Evolutionary conservation across 2,888 invertebrate species (phyloP), one percentile per base, ranked within the genome.

Genomic region (Zootermopsis nevadensis): DNA sequence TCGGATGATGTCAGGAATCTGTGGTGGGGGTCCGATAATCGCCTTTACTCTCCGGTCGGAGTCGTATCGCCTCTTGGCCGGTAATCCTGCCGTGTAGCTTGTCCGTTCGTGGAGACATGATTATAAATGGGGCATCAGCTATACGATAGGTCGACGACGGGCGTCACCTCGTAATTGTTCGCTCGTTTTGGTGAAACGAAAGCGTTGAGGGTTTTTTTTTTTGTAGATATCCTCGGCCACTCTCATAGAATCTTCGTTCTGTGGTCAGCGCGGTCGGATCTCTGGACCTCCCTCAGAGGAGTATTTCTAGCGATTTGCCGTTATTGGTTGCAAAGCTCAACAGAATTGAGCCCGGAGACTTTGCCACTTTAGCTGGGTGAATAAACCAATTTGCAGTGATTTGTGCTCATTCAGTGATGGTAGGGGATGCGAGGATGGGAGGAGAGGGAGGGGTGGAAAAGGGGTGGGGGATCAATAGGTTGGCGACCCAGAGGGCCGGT

Each of bases 341-440:
- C 84, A 77, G 79, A 79, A 79, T 79, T 79, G 79, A 79, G 79
- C 79, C 42, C 42, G 38, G 80, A 84, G 82, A 80, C 82, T 79
- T 82, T 67, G 77, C 79, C 84, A 82, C 82, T 72, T 84, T 84
- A 82, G 79, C 82, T 80, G 82, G 84, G 82, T 77, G 81, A 81
- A 80, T 84, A 83, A 83, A 81, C 83, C 84, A 83, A 84, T 84
- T 84, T 83, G 82, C 84, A 83, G 81, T 84, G 83, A 84, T 84
- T 82, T 84, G 81, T 81, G 82, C 82, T 83, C 84, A 84, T 81
- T 84, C 82, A 66, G 77, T 42, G 77, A 80, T 42, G 84, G 27
- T 24, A 35, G 60, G 79, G 77, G 77, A 53, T 77, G 53, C 31
- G 53, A 77, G 55, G 55, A 55, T 69, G 31, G 69, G 10, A 33